A percentile compares a stretch with the other conserved stretches of the same genome.
Conservation (phyloP, 2,888 invertebrate genomes). For the Ectemnius cavifrons region DNA sequence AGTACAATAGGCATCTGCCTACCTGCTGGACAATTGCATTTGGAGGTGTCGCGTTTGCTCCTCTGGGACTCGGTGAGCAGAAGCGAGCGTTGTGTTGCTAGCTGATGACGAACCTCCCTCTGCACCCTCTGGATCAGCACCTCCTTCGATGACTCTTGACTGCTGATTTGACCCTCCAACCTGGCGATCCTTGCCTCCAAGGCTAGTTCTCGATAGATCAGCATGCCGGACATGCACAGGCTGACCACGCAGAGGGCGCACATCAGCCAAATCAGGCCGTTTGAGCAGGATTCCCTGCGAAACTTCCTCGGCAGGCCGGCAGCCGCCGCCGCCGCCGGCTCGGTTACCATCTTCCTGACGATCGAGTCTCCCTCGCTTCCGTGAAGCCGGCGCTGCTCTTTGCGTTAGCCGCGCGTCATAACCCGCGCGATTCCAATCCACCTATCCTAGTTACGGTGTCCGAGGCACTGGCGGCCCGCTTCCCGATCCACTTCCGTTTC, state of each 20-base stretch:
- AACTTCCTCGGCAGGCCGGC: conserved; percentile 60
- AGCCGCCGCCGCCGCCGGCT: conserved; percentile 23
- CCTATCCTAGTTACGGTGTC: conserved; percentile 23
- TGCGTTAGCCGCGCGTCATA: conserved; percentile 58
- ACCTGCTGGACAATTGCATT: conserved; percentile 77
- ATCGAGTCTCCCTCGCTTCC: conserved; percentile 58
- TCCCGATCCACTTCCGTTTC: too few relatives aligned
- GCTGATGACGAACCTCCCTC: conserved; percentile 61
- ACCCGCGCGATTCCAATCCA: conserved; percentile 48
- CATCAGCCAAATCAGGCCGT: conserved; percentile 68
- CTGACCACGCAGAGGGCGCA: conserved; percentile 71
- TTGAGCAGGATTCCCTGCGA: conserved; percentile 53
- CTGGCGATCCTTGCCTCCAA: conserved; percentile 71
- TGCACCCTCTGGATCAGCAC: conserved; percentile 62
- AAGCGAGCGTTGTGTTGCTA: conserved; percentile 46
- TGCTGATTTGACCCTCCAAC: conserved; percentile 64
- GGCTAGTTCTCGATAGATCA: conserved; percentile 68
- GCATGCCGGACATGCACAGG: conserved; percentile 69
- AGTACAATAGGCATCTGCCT: conserved; percentile 33
- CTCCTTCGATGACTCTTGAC: conserved; percentile 53
- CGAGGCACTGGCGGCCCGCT: too few relatives aligned
- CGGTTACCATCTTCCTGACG: conserved; percentile 55
- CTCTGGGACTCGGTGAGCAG: conserved; percentile 60
- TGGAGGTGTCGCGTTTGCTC: conserved; percentile 69
- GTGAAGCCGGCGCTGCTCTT: conserved; percentile 5